phyloP scores from a whole-genome alignment of 1,140 invertebrate species.

The Platorchestia sp. region DNA sequence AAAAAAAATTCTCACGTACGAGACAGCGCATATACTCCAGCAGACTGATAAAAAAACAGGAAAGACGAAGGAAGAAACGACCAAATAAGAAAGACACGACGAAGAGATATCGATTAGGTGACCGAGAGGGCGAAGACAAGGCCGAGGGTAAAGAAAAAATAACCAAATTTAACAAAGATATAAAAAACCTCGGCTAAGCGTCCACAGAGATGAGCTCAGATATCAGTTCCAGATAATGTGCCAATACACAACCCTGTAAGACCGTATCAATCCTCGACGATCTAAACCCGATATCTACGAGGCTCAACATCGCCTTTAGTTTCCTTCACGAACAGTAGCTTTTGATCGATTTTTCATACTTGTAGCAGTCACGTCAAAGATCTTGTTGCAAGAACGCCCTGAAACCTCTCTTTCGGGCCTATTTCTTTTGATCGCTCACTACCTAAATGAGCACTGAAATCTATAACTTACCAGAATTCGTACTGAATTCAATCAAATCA shows the following conservation, averaged over 20 bases:
- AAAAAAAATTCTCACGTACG: too few species aligned
- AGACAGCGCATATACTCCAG: too few species aligned
- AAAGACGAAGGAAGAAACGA: neutral
- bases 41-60: too few species aligned
- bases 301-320: neutral
- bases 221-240: neutral
- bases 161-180: neutral
- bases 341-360: neutral
- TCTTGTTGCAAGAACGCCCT: neutral
- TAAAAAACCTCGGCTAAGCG: neutral
- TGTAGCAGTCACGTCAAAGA: neutral
- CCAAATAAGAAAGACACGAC: neutral
- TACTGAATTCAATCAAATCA: neutral
- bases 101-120: too few species aligned
- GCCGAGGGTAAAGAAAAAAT: too few species aligned
- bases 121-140: too few species aligned
- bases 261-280: neutral
- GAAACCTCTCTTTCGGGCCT: neutral
- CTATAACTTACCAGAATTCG: neutral
- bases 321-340: neutral
- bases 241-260: neutral
- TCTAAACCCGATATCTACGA: constrained; percentile 26
- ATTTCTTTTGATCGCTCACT: neutral
- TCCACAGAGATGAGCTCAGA: neutral
- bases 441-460: neutral